phyloP scores from a whole-genome alignment of 2,797 vertebrate species.

The Pteronotus mesoamericanus region DNA sequence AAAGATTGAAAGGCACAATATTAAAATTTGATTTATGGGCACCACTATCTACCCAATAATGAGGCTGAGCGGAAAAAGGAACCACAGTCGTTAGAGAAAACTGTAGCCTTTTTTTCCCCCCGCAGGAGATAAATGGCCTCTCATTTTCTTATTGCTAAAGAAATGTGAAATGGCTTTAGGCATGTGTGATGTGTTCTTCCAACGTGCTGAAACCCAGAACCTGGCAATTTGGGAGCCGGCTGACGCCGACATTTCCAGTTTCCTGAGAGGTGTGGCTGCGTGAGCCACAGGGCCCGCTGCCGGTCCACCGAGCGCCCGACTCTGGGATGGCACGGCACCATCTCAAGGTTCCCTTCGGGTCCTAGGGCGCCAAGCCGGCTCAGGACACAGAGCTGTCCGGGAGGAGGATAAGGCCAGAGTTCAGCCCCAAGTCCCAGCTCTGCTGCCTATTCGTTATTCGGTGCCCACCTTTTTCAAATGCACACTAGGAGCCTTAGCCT shows the following conservation, averaged over 20 bases:
- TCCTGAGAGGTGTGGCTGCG: not conserved
- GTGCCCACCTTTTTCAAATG: not conserved
- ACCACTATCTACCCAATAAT: slow-evolving; percentile 70
- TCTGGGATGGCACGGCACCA: no score
- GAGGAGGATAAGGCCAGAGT: not conserved
- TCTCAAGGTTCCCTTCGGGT: not conserved
- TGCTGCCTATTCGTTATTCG: fast-evolving
- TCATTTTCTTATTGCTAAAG: slow-evolving; percentile 67
- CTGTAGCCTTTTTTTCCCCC: not conserved
- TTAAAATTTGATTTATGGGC: slow-evolving; percentile 79
- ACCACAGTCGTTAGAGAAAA: slow-evolving; percentile 41
- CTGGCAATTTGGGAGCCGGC: slow-evolving; percentile 36
- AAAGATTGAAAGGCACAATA: slow-evolving; percentile 75
- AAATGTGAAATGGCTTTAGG: slow-evolving; percentile 66
- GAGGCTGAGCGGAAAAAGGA: slow-evolving; percentile 68
- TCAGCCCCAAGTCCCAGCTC: fast-evolving
- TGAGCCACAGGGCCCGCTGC: not conserved
- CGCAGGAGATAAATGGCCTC: slow-evolving; percentile 66
- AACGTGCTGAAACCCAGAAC: slow-evolving; percentile 63
- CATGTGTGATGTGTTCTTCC: slow-evolving; percentile 43
- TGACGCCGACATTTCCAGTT: slow-evolving; percentile 11
- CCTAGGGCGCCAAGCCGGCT: not conserved
- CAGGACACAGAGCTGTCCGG: not conserved
- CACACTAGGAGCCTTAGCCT: not conserved
- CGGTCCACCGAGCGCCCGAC: fast-evolving